Base-by-base conservation (phyloP, 2,113 vertebrate species). In the Erinaceus europaeus region DNA sequence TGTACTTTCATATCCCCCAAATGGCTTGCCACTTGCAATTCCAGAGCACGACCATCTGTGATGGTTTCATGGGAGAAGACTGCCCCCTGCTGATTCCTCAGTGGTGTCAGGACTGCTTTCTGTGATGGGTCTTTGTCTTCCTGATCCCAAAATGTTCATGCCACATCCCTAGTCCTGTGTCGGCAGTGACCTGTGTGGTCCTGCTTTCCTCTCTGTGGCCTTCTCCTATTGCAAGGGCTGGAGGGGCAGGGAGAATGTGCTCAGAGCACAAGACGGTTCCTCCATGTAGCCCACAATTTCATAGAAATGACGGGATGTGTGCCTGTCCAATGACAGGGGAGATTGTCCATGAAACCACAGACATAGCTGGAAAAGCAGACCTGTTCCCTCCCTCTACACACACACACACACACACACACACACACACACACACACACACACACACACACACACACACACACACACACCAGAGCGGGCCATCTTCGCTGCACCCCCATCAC, bases 331-430 rank as follows among this genome's bases (percentile, higher is more conserved):
- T 38, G 9, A 40, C 21, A 65, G 67, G 34, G 18, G 32, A n/a
- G n/a, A n/a, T n/a, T 8, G 10, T 55, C 52, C 2, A 0, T 2
- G 11, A 46, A 42, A 23, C 3, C 0, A 88, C 18, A 32, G 27
- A 29, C 27, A 52, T 32, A 67, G 29, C 13, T 1, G 10, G 68
- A 42, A 2, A 23, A 57, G 59, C 4, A 38, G 65, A 65, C 5
- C 18, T 1, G 0, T 69, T 14, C 9, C 48, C 25, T n/a, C n/a
- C n/a, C n/a, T n/a, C n/a, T n/a, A n/a, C n/a, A n/a, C n/a, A n/a
- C n/a, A n/a, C 0, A 23, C 3, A 29, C 12, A 46, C 20, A 34
- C 18, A n/a, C n/a, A n/a, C n/a, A n/a, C n/a, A n/a, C n/a, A n/a
- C n/a, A n/a, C n/a, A n/a, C n/a, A n/a, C n/a, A n/a, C n/a, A n/a